Base-by-base conservation (phyloP, 2,113 vertebrate genomes). In the Perca fluviatilis region DNA sequence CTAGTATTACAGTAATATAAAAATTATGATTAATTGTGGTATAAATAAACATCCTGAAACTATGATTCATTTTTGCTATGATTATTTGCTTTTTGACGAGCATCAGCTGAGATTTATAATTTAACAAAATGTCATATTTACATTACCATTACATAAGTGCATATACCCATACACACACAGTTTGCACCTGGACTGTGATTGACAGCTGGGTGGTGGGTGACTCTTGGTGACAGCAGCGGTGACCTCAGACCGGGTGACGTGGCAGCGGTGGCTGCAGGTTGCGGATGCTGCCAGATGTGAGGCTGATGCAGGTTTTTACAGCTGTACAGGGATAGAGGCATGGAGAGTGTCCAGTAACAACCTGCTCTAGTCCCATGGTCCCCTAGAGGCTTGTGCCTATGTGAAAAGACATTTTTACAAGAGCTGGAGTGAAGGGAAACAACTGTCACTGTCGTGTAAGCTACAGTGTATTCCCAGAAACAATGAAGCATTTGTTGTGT, bases 301-400 rank as follows among this genome's bases (percentile, higher is more conserved):
- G 75, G 36, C 73, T 46, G 72, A 69, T 62, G 83, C 68, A 79
- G 84, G 89, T 91, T 90, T 92, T 84, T 65, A 74, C 90, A 92
- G 90, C 90, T 93, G 88, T 67, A 65, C 6, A 12, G 73, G 74
- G 78, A 89, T 2, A 60, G 54, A 71, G 82, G 54, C 64, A 23
- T 85, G 83, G 86, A 82, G 72, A 53, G 46, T 8, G 58, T 92
- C 89, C 85, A 92, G 84, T 74, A 84, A 92, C 83, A 88, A 91
- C 87, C 85, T 88, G 82, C 74, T 74, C 51, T 33, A 21, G 27
- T 80, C 19, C 70, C 54, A 0, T 1, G n/a, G 4, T 70, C 86
- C 57, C 82, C 0, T 43, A 2, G 58, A 72, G 86, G 69, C 56
- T 16, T 6, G 25, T 70, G 0, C 47, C 69, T 72, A 21, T n/a